Evolutionary conservation across 1,140 invertebrate genomes (phyloP).

Genomic region (Lepidurus apus): DNA sequence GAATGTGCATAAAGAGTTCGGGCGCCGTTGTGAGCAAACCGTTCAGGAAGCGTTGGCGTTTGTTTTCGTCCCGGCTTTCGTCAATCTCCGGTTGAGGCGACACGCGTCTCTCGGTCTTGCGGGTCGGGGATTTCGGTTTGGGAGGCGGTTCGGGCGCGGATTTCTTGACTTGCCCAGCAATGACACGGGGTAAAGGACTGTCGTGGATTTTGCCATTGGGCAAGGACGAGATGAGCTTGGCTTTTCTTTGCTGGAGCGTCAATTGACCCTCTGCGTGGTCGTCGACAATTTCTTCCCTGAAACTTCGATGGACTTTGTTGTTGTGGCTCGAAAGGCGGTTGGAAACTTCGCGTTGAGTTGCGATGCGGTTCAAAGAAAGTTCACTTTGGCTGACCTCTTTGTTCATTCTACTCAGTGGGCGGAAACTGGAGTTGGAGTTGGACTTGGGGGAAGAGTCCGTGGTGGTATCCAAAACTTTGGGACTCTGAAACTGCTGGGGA

Average conservation of each 20-base stretch:
- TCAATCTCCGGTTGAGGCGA: background rate
- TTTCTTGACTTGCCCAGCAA: conserved; percentile 32
- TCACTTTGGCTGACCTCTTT: conserved; percentile 14
- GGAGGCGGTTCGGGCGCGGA: conserved; percentile 27
- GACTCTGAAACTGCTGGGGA: background rate
- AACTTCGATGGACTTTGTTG: background rate
- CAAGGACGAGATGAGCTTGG: conserved; percentile 16
- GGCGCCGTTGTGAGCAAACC: conserved; percentile 65
- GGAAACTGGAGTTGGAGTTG: background rate
- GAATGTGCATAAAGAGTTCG: conserved; percentile 64
- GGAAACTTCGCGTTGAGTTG: background rate
- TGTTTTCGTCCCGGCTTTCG: conserved; percentile 46
- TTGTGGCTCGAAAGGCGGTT: conserved; percentile 22
- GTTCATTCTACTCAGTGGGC: background rate
- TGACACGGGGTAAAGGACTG: conserved; percentile 32
- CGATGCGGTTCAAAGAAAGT: conserved; percentile 23
- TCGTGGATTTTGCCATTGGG: conserved; percentile 11
- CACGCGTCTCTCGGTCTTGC: background rate
- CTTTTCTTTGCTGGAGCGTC: conserved; percentile 25
- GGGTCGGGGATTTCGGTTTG: conserved; percentile 5
- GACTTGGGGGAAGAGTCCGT: background rate
- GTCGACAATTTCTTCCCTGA: conserved; percentile 12
- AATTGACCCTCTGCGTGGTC: background rate
- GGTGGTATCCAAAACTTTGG: conserved; percentile 25
- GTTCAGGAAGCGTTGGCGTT: conserved; percentile 63